These are phyloP conservation scores for Pandemis cinnamomeana DNA, from an alignment of 2,888 invertebrate species.

Conservation along the genomic window DNA sequence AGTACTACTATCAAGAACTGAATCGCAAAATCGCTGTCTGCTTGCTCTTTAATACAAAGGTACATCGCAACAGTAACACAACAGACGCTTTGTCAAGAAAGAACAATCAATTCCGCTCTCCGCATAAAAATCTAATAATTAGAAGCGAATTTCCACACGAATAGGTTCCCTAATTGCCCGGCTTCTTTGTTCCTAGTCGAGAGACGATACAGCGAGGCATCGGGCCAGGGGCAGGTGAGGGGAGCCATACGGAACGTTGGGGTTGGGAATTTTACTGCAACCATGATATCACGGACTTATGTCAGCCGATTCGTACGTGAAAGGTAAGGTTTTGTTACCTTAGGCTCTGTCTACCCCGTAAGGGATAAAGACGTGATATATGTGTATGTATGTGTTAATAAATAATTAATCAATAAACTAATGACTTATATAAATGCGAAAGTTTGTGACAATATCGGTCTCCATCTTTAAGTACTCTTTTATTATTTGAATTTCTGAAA, in stretches of 20 bases:
- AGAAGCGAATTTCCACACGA: constrained; percentile 25
- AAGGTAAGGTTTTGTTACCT: no score
- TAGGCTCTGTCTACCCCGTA: no score
- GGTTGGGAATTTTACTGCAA: not conserved
- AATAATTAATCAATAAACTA: no score
- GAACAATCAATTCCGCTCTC: not conserved
- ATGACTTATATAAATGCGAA: no score
- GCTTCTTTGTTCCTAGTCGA: constrained; percentile 26
- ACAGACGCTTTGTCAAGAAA: constrained; percentile 1
- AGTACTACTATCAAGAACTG: no score
- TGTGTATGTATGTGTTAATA: not conserved
- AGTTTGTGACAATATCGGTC: no score
- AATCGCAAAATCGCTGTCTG: not conserved
- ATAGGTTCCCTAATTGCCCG: constrained; percentile 26
- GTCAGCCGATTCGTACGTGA: no score
- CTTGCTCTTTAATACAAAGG: not conserved
- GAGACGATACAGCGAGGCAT: not conserved
- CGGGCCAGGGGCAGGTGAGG: not conserved
- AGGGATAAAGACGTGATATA: no score
- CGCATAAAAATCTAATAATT: constrained; percentile 34
- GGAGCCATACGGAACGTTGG: not conserved
- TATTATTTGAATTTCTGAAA: no score
- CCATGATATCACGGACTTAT: not conserved
- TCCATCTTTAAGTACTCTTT: no score
- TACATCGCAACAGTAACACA: not conserved